phyloP scores from a whole-genome alignment of 2,113 vertebrate species.

The Empidonax alnorum region DNA sequence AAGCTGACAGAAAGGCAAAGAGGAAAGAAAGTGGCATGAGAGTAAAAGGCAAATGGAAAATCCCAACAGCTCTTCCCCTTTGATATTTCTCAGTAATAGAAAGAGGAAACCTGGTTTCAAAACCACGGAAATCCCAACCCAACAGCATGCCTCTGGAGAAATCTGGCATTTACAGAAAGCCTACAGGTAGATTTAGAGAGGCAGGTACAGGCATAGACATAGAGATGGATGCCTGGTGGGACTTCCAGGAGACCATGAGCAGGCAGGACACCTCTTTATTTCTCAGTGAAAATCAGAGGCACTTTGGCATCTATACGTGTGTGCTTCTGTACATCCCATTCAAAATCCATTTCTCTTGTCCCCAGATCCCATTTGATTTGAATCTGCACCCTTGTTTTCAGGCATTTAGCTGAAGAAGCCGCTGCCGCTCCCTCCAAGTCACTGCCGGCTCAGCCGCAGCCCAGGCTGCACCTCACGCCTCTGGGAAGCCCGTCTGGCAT shows the following conservation, averaged over 20 bases:
- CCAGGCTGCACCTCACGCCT: not conserved
- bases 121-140: conserved; percentile 15
- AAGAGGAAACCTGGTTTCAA: conserved; percentile 44
- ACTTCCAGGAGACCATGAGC: not conserved
- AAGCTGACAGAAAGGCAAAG: not conserved
- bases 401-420: not conserved
- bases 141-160: not conserved
- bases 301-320: not conserved
- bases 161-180: not conserved
- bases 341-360: not conserved
- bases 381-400: not conserved
- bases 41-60: conserved; percentile 45
- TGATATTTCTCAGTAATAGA: not conserved
- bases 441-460: not conserved
- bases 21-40: not conserved
- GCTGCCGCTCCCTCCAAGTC: not conserved
- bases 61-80: conserved; percentile 44
- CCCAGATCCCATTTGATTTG: not conserved
- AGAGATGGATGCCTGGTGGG: not conserved
- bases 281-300: not conserved
- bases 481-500: not conserved
- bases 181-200: not conserved
- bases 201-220: not conserved
- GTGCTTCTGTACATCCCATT: not conserved
- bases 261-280: not conserved